Conservation (phyloP, 2,797 vertebrate species). For the Cygnus olor region DNA sequence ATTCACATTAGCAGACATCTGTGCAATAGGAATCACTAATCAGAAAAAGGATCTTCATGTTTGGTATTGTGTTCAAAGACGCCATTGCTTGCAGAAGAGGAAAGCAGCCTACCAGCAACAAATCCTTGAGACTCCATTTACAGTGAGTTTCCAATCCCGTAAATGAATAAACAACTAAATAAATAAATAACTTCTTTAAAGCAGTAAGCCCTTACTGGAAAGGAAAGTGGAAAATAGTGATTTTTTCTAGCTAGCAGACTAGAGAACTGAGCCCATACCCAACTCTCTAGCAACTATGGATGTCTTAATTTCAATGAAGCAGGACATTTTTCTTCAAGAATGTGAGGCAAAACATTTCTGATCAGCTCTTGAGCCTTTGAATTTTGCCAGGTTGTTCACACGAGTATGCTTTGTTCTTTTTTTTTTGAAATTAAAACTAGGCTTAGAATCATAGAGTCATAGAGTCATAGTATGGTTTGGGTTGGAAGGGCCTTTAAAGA, state of each 20-base stretch:
- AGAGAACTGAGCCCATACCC: not conserved
- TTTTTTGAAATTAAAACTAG: not conserved
- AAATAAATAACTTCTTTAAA: not conserved
- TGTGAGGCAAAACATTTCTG: not conserved
- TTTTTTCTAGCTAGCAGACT: not conserved
- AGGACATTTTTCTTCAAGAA: not conserved
- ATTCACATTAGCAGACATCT: slow-evolving; percentile 51
- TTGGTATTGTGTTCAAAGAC: slow-evolving; percentile 14
- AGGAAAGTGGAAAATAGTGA: not conserved
- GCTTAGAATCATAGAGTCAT: not conserved
- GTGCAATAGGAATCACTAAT: slow-evolving; percentile 4
- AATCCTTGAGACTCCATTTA: not conserved
- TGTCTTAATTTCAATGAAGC: not conserved
- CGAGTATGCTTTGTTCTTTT: not conserved
- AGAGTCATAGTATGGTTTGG: not conserved
- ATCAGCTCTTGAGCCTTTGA: not conserved
- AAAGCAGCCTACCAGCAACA: not conserved
- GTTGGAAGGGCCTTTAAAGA: not conserved
- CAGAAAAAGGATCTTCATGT: not conserved
- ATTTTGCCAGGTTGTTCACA: not conserved
- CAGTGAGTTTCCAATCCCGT: not conserved
- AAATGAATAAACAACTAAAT: not conserved
- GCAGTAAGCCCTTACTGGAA: not conserved
- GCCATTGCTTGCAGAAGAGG: not conserved
- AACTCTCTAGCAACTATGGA: not conserved